Percentiles rank a stretch among this genome's conserved stretches.
Conservation (phyloP, 1,140 invertebrate species). For the Zaprionus davidi region DNA sequence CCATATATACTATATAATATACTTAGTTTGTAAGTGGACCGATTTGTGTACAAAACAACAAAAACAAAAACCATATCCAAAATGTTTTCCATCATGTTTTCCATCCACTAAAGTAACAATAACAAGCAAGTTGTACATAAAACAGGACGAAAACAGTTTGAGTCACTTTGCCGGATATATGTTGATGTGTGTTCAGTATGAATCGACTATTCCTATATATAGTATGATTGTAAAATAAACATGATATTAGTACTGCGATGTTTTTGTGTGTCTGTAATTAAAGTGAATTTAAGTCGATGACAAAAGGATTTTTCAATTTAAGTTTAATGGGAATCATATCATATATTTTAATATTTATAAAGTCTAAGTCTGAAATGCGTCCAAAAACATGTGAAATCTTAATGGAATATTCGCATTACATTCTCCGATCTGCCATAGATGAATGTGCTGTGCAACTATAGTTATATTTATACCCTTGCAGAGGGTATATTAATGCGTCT, state of each 20-base stretch:
- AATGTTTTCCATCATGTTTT: slow-evolving; percentile 41
- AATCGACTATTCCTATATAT: slow-evolving; percentile 5
- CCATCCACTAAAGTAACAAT: background rate
- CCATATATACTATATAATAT: slow-evolving; percentile 4
- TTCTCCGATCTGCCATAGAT: too few relatives aligned
- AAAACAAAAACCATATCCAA: slow-evolving; percentile 39
- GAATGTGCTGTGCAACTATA: too few relatives aligned
- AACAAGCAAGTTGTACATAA: slow-evolving; percentile 30
- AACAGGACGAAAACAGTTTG: background rate
- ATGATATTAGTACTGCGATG: slow-evolving; percentile 1
- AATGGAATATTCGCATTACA: too few relatives aligned
- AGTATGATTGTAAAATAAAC: slow-evolving; percentile 4
- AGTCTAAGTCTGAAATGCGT: too few relatives aligned
- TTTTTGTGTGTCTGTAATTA: background rate
- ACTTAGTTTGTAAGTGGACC: slow-evolving; percentile 27
- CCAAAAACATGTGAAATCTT: too few relatives aligned
- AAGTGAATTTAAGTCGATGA: background rate
- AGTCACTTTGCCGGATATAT: slow-evolving; percentile 6
- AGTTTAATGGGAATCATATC: too few relatives aligned
- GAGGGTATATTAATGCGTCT: too few relatives aligned
- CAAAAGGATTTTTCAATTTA: background rate
- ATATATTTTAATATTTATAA: too few relatives aligned
- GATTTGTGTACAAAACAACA: slow-evolving; percentile 40
- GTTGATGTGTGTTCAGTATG: background rate
- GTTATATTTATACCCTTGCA: too few relatives aligned